These are phyloP conservation scores for Micrasema longulum DNA, from an alignment of 1,140 invertebrate species.

Conservation along the genomic window DNA sequence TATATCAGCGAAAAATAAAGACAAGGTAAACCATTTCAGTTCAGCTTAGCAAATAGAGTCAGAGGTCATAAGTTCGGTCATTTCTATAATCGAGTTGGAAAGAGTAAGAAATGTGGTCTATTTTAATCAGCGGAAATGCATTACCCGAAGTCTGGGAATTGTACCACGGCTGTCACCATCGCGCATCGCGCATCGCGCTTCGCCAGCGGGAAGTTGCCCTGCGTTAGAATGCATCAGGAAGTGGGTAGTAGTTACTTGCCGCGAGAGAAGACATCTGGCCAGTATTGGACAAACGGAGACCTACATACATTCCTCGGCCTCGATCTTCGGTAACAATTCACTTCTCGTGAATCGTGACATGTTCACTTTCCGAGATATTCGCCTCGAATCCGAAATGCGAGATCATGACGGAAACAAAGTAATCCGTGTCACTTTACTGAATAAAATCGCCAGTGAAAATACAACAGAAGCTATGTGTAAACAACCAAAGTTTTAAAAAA, in stretches of 20 bases:
- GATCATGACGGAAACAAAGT: constrained; percentile 3
- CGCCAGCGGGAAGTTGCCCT: too few relatives aligned
- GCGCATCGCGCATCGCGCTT: background rate
- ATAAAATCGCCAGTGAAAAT: too few relatives aligned
- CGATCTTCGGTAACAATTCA: constrained; percentile 18
- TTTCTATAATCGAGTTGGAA: too few relatives aligned
- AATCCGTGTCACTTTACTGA: background rate
- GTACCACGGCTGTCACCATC: constrained; percentile 1
- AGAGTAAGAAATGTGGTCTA: too few relatives aligned
- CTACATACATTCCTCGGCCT: constrained; percentile 34
- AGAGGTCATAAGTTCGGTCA: too few relatives aligned
- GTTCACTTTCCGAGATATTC: background rate
- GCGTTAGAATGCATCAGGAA: constrained; percentile 2
- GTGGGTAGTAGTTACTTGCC: background rate
- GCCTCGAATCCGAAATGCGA: background rate
- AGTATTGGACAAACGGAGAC: constrained; percentile 26
- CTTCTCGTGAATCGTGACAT: constrained; percentile 25
- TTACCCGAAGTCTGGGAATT: constrained; percentile 9
- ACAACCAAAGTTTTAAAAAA: too few relatives aligned
- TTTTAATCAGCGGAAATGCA: background rate
- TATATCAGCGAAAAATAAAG: too few relatives aligned
- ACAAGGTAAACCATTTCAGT: too few relatives aligned
- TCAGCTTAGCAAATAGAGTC: too few relatives aligned
- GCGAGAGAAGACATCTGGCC: constrained; percentile 24
- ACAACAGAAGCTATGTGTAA: too few relatives aligned